Evolutionary conservation across 2,113 vertebrate genomes (phyloP).

Genomic region (Paraplagusia blochii): DNA sequence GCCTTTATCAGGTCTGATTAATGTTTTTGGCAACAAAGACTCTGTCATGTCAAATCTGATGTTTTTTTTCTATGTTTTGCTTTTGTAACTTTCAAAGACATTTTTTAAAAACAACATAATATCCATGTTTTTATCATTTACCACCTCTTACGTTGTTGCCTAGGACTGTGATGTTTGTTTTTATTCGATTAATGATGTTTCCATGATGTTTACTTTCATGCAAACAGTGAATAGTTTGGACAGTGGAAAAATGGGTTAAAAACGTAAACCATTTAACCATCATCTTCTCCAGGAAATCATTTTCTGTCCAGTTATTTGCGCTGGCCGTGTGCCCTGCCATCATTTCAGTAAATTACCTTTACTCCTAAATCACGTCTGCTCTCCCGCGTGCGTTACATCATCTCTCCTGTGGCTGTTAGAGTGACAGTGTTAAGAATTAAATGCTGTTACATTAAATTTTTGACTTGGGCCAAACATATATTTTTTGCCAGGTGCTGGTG

Average conservation of each 20-base stretch:
- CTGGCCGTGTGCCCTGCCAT: background rate
- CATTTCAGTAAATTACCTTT: background rate
- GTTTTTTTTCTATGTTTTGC: slow-evolving; percentile 43
- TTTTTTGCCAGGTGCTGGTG: background rate
- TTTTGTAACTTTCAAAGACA: slow-evolving; percentile 40
- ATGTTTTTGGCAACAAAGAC: slow-evolving; percentile 33
- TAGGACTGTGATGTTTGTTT: background rate
- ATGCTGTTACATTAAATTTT: background rate
- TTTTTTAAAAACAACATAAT: slow-evolving; percentile 38
- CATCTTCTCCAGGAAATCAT: background rate
- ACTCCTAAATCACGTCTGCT: background rate
- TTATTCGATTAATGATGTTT: slow-evolving; percentile 25
- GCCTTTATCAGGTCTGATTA: slow-evolving; percentile 55
- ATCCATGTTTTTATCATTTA: slow-evolving; percentile 10
- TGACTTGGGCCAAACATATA: background rate
- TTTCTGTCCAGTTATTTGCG: background rate
- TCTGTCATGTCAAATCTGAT: slow-evolving; percentile 29
- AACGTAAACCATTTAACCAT: background rate
- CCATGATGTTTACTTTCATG: slow-evolving; percentile 10
- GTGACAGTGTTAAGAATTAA: background rate
- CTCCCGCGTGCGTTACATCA: background rate
- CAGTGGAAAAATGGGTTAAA: slow-evolving; percentile 6
- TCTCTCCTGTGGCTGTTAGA: background rate
- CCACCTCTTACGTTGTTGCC: slow-evolving; percentile 16
- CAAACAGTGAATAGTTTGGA: background rate